Base-by-base conservation (phyloP, 2,888 invertebrate genomes). In the Agriopis leucophaearia region DNA sequence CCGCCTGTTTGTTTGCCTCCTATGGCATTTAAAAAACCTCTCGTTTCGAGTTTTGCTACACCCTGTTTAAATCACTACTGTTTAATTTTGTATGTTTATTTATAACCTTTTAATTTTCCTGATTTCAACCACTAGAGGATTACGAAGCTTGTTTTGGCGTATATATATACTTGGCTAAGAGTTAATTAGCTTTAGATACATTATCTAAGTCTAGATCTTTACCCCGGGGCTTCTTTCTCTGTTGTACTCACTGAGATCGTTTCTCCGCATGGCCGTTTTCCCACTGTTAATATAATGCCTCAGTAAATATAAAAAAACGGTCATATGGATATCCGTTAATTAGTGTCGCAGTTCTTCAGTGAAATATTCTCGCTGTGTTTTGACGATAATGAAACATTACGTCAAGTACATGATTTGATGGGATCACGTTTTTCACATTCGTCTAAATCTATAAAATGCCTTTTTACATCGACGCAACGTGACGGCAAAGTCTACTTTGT, bases 151-250 rank as follows among this genome's bases (percentile, higher is more conserved):
- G 27, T 50, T 35, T 51, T 9, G n/a, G n/a, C 12, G 35, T 36
- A n/a, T 12, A 12, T 12, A 12, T 42, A 42, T 6, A 47, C 8
- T 47, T 4, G 8, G 48, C 48, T 12, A 18, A 35, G 35, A 36
- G 51, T 35, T 51, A 51, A 51, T 51, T 51, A 35, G 51, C n/a
- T 13, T 8, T 27, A 51, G 27, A 13, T 27, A 13, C n/a, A 48
- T 18, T 18, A 38, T 4, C 13, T 8, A 16, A 40, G 54, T 40
- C 16, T 55, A 55, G 47, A 47, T 27, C 8, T 55, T 42, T 42
- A 13, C 42, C 42, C 13, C 27, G 42, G 42, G 40, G 55, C 13
- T n/a, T 55, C 52, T 42, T 27, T 27, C 18, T 27, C 18, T 2
- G 8, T 10, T 10, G 35, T 13, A 27, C 18, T 27, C 18, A 27